Evolutionary conservation across 1,140 invertebrate species (phyloP), one percentile per base, ranked within the genome.

Genomic region (Pseudomyrmex flavicornis): DNA sequence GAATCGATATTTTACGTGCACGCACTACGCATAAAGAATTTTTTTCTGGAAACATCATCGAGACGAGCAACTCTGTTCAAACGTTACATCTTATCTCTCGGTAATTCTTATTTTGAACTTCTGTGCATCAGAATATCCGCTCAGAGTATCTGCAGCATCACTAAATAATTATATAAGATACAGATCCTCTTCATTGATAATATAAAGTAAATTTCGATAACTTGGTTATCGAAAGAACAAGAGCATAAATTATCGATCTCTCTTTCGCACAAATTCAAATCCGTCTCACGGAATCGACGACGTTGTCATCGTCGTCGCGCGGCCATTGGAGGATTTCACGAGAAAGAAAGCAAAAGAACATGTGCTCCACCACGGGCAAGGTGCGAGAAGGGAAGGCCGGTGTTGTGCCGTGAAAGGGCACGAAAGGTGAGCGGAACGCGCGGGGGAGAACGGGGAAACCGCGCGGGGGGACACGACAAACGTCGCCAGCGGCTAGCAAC

Each of bases 401-500:
- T 17, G 54, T 83, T 52, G 56, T 17, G 61, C 58, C 62, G 76
- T 22, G 48, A 48, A 54, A n/a, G 48, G 50, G 48, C 10, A 50
- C 56, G 66, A 77, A 82, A 85, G 68, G 68, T 70, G 35, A 63
- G 72, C 48, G 58, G 69, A 56, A 59, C 48, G 62, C 20, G 50
- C 26, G 52, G 12, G 10, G 20, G 17, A 17, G 9, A 52, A 59
- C 69, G 46, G 74, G 46, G n/a, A 82, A 80, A 84, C 54, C 54
- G 65, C 50, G 74, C 56, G 58, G 79, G 46, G 72, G 17, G 52
- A 52, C 63, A 69, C 79, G 85, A 83, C 75, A 85, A 85, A 87
- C 85, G 65, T 89, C 77, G 89, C 91, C 90, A 83, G 89, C 89
- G 91, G 91, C 91, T 90, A 91, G 89, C 87, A 91, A 91, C 90